Evolutionary conservation across 2,888 invertebrate genomes (phyloP).

Genomic region (Pachycephus smyrnensis): DNA sequence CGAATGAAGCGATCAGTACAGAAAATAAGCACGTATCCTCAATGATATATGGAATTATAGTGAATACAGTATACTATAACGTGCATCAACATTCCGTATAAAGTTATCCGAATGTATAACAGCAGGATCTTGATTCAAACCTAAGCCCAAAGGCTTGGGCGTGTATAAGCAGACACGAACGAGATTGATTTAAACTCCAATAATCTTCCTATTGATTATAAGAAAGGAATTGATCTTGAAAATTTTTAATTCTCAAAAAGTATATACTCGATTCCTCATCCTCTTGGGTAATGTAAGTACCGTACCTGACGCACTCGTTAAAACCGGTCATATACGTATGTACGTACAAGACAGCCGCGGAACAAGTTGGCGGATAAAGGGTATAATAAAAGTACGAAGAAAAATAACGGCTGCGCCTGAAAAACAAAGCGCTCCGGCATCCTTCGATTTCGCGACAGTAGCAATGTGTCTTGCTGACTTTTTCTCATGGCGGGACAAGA

Average conservation of each 20-base stretch:
- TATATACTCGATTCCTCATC: neutral
- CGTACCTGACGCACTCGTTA: neutral
- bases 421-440: neutral
- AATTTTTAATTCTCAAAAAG: neutral
- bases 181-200: neutral
- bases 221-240: neutral
- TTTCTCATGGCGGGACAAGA: neutral
- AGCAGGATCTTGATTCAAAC: neutral
- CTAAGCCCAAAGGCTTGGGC: neutral
- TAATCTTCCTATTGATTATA: neutral
- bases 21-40: neutral
- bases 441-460: neutral
- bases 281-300: neutral
- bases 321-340: neutral
- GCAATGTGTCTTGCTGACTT: neutral
- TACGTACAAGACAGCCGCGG: neutral
- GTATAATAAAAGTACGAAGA: neutral
- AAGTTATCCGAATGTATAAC: neutral
- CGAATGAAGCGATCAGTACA: slow-evolving; percentile 23
- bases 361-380: neutral
- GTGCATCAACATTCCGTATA: neutral
- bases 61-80: neutral
- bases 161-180: neutral
- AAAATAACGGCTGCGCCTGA: neutral
- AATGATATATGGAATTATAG: neutral